These are phyloP conservation scores for Isurus oxyrinchus DNA, from an alignment of 2,113 vertebrate species.

Conservation along the genomic window DNA sequence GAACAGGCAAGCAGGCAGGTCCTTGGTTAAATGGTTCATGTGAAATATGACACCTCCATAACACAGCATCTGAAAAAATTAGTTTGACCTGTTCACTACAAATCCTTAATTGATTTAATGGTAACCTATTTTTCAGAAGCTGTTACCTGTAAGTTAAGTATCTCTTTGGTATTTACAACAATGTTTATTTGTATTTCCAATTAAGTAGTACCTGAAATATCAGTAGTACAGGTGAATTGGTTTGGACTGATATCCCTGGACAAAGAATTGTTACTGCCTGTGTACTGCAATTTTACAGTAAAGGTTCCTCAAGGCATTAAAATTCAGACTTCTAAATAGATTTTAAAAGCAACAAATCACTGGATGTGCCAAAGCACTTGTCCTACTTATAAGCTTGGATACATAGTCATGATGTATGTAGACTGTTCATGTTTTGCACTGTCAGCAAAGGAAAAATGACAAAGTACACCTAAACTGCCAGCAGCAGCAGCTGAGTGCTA, in stretches of 20 bases:
- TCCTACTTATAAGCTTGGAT: not conserved
- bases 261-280: not conserved
- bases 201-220: not conserved
- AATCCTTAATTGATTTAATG: not conserved
- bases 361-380: not conserved
- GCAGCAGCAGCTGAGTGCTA: not conserved
- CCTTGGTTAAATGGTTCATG: not conserved
- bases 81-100: not conserved
- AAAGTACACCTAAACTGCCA: not conserved
- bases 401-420: not conserved
- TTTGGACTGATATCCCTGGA: not conserved
- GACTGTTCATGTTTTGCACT: conserved; percentile 21
- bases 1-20: not conserved
- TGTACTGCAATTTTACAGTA: not conserved
- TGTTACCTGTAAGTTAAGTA: not conserved
- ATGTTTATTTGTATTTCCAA: not conserved
- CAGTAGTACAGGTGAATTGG: not conserved
- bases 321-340: not conserved
- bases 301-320: not conserved
- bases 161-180: not conserved
- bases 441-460: not conserved
- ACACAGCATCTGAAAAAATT: not conserved
- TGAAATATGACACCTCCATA: not conserved
- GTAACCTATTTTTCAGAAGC: not conserved
- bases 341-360: conserved; percentile 13